Evolutionary conservation across 2,888 invertebrate genomes (phyloP), one percentile per base, ranked within the genome.

Genomic region (Cephus nigrinus): DNA sequence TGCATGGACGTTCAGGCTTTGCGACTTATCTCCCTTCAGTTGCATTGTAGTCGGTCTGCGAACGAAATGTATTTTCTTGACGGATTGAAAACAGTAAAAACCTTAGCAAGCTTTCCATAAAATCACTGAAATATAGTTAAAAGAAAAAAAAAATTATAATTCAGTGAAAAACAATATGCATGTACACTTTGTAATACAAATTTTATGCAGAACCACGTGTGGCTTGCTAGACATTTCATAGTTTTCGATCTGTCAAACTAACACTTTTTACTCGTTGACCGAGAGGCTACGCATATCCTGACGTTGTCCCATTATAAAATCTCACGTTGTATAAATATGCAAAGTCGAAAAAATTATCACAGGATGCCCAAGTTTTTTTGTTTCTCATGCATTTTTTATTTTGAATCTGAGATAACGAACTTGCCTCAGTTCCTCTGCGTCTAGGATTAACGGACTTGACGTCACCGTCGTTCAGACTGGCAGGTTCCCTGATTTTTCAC

Each of bases 1-100:
- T 83, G 88, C 88, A 88, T 88, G 88, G 80, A 82, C 77, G 78
- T 81, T 82, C 33, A 11, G 84, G 85, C 86, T 88, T 88, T 85
- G 84, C 83, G 82, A 83, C 82, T 74, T 78, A 12, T 34, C 74
- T n/a, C 23, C 23, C 4, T 74, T 74, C 33, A 35, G 15, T 74
- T 74, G 35, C 74, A 74, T 74, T 33, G 30, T 55, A 23, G 9
- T 55, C 23, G 23, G 55, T 55, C 23, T 15, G 2, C 55, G 9
- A 55, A 5, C 23, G 55, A 55, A 23, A 9, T 23, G 9, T 23
- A 23, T 55, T 55, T 55, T 55, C 55, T 55, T 55, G 23, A 23
- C 55, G 2, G 9, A 55, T 55, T 23, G 23, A 55, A 55, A 55
- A 23, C 9, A 55, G 23, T 55, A 55, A 55, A 23, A 55, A 23